Evolutionary conservation across 2,888 invertebrate genomes (phyloP).

Genomic region (Polydrusus cervinus): DNA sequence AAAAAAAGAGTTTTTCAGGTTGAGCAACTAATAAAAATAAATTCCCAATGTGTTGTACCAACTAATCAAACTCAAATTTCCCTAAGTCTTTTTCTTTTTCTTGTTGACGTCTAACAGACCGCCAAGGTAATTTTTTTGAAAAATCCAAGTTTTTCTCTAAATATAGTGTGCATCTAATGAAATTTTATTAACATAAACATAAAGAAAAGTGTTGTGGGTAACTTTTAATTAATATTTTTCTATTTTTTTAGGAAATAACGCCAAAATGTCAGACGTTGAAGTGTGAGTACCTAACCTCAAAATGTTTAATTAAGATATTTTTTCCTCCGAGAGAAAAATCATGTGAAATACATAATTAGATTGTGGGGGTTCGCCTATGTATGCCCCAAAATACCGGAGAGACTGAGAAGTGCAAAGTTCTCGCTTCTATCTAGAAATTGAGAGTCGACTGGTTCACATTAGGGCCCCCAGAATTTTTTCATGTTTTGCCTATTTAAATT

Average conservation of each 20-base stretch:
- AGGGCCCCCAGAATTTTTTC: conserved; percentile 39
- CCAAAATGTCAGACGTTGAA: conserved; percentile 87
- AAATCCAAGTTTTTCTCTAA: conserved; percentile 25
- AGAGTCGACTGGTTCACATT: conserved; percentile 49
- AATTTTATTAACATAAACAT: conserved; percentile 8
- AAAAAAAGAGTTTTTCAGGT: not conserved
- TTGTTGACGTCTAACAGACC: conserved; percentile 13
- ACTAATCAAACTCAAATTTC: not conserved
- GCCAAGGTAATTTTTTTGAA: conserved; percentile 16
- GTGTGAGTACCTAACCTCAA: conserved; percentile 79
- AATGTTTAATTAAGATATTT: conserved; percentile 39
- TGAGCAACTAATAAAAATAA: not conserved
- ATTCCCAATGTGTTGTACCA: no score
- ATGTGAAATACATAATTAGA: conserved; percentile 3
- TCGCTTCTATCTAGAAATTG: conserved; percentile 53
- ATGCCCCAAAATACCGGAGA: not conserved
- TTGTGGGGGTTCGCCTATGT: conserved; percentile 8
- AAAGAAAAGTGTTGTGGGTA: conserved; percentile 4
- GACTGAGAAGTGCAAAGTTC: not conserved
- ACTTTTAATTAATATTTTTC: conserved; percentile 54
- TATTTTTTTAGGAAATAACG: conserved; percentile 62
- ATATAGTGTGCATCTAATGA: conserved; percentile 9
- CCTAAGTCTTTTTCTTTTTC: conserved; percentile 5
- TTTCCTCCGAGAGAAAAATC: not conserved
- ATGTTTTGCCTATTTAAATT: conserved; percentile 14